Base-by-base conservation (phyloP, 2,113 vertebrate species). In the Struthidea cinerea region DNA sequence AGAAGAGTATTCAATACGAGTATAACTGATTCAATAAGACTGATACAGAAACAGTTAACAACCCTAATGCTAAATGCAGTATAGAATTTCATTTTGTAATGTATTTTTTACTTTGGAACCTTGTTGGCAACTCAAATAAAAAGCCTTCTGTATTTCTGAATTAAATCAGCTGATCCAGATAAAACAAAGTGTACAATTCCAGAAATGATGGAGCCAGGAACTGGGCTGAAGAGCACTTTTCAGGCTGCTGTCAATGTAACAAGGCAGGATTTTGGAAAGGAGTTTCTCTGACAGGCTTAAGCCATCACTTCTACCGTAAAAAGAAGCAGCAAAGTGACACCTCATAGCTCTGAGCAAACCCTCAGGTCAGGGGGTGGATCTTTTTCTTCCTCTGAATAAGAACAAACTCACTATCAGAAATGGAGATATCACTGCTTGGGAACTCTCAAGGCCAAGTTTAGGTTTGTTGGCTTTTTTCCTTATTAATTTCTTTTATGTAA, bases 61-160 rank as follows among this genome's bases (percentile, higher is more conserved):
- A 75, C 10, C 27, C 8, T 69, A 68, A 14, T 59, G 59, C 55
- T 87, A 77, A 90, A 90, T 16, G 21, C 35, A 61, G 84, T 50
- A 24, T 55, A 67, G 21, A 89, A 90, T 84, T 90, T 52, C 3
- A 89, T 93, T 92, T 65, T 55, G 24, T 42, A 69, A 65, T 23
- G 6, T 11, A 6, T n/a, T 80, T 82, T 77, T 49, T 73, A 3
- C 27, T 78, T 89, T 84, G 23, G 71, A 94, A 96, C 39, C 56
- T 90, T 56, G 52, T 93, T 92, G 71, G 39, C 49, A 84, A 75
- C 60, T 84, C 86, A 87, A 96, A 95, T 93, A 93, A 95, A 96
- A 96, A 94, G 86, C 55, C 24, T 60, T 47, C 64, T 27, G 7
- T 37, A 84, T 59, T 70, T 86, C 80, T 89, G 83, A 89, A 92